These are phyloP conservation scores for Brachyrhaphis roseni DNA, from an alignment of 2,797 vertebrate species.

Conservation along the genomic window DNA sequence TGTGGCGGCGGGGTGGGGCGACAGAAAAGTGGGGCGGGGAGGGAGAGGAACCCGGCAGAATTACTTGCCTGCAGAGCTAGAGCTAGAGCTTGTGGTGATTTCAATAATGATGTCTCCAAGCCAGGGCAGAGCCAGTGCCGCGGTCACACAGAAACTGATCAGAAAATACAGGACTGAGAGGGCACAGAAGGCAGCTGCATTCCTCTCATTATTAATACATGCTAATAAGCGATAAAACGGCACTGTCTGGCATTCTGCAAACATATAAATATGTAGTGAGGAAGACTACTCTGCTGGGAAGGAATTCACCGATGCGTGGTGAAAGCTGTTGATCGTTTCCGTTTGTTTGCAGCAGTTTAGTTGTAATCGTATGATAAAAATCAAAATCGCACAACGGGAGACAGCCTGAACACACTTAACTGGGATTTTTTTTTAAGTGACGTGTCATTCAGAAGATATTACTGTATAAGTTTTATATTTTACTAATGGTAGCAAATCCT, in stretches of 20 bases:
- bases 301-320: background rate
- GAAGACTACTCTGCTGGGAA: constrained; percentile 14
- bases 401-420: background rate
- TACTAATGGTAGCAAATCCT: background rate
- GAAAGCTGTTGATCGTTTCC: background rate
- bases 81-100: constrained; percentile 81
- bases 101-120: constrained; percentile 80
- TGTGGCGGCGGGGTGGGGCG: constrained; percentile 40
- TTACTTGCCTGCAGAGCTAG: constrained; percentile 80
- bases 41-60: constrained; percentile 60
- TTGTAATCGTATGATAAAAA: background rate
- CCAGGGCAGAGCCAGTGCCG: constrained; percentile 63
- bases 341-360: background rate
- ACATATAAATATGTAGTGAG: constrained; percentile 19
- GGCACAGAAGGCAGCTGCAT: constrained; percentile 50
- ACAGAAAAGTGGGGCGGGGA: background rate
- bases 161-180: constrained; percentile 64
- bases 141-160: constrained; percentile 70
- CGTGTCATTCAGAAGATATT: background rate
- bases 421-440: background rate
- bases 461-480: background rate
- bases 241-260: constrained; percentile 19
- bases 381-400: background rate
- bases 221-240: constrained; percentile 43
- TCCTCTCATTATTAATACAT: constrained; percentile 68